Evolutionary conservation across 2,797 vertebrate genomes (phyloP).

Genomic region (Chaunax sp.): DNA sequence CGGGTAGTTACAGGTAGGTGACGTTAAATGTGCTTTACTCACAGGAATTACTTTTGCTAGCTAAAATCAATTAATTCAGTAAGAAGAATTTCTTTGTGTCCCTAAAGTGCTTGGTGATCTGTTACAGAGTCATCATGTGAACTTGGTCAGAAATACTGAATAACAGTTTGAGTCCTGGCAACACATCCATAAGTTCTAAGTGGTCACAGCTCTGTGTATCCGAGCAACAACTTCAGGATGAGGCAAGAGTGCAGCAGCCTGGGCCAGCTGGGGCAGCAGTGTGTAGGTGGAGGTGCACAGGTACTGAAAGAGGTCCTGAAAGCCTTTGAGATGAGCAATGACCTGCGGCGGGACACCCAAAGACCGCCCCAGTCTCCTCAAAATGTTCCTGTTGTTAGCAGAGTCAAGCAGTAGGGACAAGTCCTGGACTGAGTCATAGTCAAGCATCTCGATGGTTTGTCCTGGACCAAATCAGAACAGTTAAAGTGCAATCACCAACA

Average conservation of each 20-base stretch:
- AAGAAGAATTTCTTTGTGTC: conserved; percentile 1
- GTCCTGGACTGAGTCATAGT: conserved; percentile 75
- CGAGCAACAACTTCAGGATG: conserved; percentile 63
- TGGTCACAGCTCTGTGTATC: conserved; percentile 67
- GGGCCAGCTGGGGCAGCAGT: conserved; percentile 71
- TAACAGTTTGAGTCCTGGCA: conserved; percentile 41
- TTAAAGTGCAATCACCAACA: neutral
- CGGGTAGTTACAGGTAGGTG: neutral
- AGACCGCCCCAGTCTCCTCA: conserved; percentile 58
- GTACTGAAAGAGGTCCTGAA: conserved; percentile 77
- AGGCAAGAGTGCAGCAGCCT: conserved; percentile 66
- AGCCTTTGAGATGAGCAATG: conserved; percentile 57
- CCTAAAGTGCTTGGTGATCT: neutral
- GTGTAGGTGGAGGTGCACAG: conserved; percentile 74
- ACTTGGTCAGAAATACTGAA: conserved; percentile 18
- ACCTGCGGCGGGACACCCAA: conserved; percentile 70
- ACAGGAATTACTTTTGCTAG: neutral
- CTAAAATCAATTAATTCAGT: conserved; percentile 2
- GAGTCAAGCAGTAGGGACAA: conserved; percentile 71
- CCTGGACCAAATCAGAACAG: conserved; percentile 48
- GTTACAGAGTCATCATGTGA: conserved; percentile 21
- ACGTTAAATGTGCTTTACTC: neutral
- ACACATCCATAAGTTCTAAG: conserved; percentile 29
- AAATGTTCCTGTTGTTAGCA: conserved; percentile 24
- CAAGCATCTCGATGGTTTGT: conserved; percentile 66